Conservation (phyloP, 1,140 invertebrate species). For the Leptoteleia sp. region DNA sequence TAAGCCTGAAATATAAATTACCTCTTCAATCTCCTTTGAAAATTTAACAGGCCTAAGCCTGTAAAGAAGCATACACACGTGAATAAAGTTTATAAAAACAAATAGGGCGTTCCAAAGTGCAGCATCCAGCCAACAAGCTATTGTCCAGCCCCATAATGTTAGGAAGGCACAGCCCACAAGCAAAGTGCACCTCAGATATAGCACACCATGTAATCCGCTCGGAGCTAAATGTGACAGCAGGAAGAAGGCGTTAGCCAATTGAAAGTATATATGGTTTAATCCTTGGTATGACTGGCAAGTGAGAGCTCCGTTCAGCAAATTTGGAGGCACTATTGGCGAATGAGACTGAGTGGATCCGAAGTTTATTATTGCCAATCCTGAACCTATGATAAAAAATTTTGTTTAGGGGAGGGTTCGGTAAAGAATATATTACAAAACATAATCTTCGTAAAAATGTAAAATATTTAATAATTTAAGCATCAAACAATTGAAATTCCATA, state of each 20-base stretch:
- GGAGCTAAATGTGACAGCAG: slow-evolving; percentile 90
- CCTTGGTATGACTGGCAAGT: slow-evolving; percentile 80
- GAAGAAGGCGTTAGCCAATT: slow-evolving; percentile 91
- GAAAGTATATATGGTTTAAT: slow-evolving; percentile 89
- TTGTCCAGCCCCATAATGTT: slow-evolving; percentile 90
- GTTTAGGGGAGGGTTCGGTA: no score
- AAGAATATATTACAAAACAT: no score
- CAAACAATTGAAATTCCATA: no score
- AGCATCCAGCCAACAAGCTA: slow-evolving; percentile 91
- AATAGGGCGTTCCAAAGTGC: slow-evolving; percentile 93
- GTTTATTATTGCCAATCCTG: slow-evolving; percentile 73
- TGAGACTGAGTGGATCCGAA: slow-evolving; percentile 73
- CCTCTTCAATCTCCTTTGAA: slow-evolving; percentile 92
- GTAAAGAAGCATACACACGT: slow-evolving; percentile 90
- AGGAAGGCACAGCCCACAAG: slow-evolving; percentile 89
- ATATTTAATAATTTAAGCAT: no score
- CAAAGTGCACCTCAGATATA: slow-evolving; percentile 89
- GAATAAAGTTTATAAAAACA: slow-evolving; percentile 90
- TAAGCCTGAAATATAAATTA: slow-evolving; percentile 75
- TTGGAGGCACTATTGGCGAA: slow-evolving; percentile 80
- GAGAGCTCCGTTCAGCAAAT: slow-evolving; percentile 77
- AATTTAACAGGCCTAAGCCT: slow-evolving; percentile 91
- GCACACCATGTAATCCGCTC: slow-evolving; percentile 88
- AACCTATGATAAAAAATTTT: slow-evolving; percentile 61
- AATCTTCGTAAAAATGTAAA: no score